Conservation (phyloP, 2,888 invertebrate species). For the Allacma fusca region DNA sequence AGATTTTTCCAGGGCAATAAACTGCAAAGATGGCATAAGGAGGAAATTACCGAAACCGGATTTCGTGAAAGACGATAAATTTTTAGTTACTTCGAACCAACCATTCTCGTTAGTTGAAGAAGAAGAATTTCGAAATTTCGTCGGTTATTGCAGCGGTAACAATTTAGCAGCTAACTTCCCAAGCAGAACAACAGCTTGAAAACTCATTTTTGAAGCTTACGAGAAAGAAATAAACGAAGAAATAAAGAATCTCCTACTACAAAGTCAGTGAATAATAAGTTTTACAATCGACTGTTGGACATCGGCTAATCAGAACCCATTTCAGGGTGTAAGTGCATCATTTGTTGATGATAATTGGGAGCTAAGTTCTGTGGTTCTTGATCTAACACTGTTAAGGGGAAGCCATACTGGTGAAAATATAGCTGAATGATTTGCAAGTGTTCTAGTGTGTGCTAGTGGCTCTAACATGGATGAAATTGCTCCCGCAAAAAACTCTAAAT, state of each 20-base stretch:
- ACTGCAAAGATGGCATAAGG: too few relatives aligned
- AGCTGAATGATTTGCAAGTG: neutral
- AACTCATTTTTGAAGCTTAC: neutral
- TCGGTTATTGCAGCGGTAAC: neutral
- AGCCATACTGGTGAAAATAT: constrained; percentile 36
- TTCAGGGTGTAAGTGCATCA: neutral
- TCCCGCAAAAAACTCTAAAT: neutral
- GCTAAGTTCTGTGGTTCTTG: neutral
- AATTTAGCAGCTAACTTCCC: neutral
- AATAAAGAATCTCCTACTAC: too few relatives aligned
- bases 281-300: constrained; percentile 17
- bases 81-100: too few relatives aligned
- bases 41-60: too few relatives aligned
- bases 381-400: constrained; percentile 15
- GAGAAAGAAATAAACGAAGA: too few relatives aligned
- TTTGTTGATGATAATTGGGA: constrained; percentile 4
- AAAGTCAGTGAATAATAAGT: too few relatives aligned
- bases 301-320: constrained; percentile 4
- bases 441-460: neutral
- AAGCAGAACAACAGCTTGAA: neutral
- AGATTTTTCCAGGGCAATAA: too few relatives aligned
- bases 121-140: too few relatives aligned
- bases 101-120: too few relatives aligned
- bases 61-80: too few relatives aligned
- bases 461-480: constrained; percentile 3